Percentiles rank a stretch among this genome's conserved stretches.
Evolutionary conservation across 2,888 invertebrate species (phyloP).

Genomic region (Caenorhabditis becei): DNA sequence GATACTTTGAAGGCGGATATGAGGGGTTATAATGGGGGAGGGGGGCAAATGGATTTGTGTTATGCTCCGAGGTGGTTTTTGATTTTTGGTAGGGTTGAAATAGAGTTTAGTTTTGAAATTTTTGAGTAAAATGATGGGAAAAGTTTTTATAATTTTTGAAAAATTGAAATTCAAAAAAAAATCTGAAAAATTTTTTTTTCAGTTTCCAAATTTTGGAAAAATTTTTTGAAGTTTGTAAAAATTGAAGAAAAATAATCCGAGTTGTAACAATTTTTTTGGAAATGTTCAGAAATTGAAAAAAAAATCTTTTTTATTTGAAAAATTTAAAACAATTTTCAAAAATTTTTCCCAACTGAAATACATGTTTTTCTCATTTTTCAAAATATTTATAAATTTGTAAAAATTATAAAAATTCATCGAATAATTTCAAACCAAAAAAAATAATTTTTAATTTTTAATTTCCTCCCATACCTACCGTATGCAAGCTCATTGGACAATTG

Average conservation of each 20-base stretch:
- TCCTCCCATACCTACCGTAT: constrained; percentile 70
- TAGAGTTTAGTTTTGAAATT: neutral
- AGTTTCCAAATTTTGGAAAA: neutral
- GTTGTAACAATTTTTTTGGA: too few relatives aligned
- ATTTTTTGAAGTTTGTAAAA: neutral
- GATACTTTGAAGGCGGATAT: constrained; percentile 2
- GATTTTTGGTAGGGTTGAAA: neutral
- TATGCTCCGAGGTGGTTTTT: constrained; percentile 9
- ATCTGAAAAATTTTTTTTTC: too few relatives aligned
- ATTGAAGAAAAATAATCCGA: too few relatives aligned
- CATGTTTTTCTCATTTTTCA: neutral
- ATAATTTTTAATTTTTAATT: too few relatives aligned
- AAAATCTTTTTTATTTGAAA: too few relatives aligned
- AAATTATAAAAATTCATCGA: too few relatives aligned
- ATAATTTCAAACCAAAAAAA: too few relatives aligned
- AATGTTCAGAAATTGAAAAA: neutral
- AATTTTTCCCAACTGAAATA: neutral
- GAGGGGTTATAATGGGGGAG: neutral
- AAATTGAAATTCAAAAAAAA: too few relatives aligned
- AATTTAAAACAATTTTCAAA: too few relatives aligned
- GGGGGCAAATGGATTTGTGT: constrained; percentile 5
- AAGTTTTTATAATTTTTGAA: too few relatives aligned
- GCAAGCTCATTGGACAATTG: constrained; percentile 81
- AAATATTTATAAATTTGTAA: too few relatives aligned
- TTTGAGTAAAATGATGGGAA: too few relatives aligned